phyloP scores from a whole-genome alignment of 2,797 vertebrate genomes.

The Acanthurus lineatus region DNA sequence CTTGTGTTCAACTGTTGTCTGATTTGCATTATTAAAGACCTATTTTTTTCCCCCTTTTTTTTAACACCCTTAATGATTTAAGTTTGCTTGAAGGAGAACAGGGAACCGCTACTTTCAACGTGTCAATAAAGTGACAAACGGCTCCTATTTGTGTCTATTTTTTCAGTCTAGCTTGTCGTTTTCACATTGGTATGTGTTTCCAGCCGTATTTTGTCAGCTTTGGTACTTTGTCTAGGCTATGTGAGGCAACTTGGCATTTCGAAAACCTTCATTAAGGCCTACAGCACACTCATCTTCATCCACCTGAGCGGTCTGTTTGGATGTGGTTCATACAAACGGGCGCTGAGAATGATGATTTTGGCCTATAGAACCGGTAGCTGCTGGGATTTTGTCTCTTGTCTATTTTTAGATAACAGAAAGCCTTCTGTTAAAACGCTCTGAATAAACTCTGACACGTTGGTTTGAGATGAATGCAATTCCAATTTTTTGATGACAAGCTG shows the following conservation, averaged over 20 bases:
- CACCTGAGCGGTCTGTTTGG: background rate
- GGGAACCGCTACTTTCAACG: constrained; percentile 16
- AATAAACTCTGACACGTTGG: background rate
- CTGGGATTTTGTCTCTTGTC: background rate
- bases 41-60: constrained; percentile 6
- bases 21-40: constrained; percentile 45
- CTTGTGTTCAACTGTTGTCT: background rate
- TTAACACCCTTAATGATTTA: constrained; percentile 30
- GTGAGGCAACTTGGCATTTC: constrained; percentile 16
- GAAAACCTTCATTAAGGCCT: constrained; percentile 17
- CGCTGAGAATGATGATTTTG: background rate
- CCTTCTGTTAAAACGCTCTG: background rate
- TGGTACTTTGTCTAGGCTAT: background rate
- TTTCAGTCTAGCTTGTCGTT: constrained; percentile 21
- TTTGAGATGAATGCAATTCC: background rate
- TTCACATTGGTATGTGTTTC: constrained; percentile 13
- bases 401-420: background rate
- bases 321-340: constrained; percentile 4
- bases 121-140: background rate
- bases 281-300: background rate
- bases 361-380: background rate
- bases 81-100: constrained; percentile 18
- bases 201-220: background rate
- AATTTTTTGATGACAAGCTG: background rate
- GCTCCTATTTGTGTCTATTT: background rate